These are phyloP conservation scores for Kradibia gibbosae DNA, from an alignment of 1,140 invertebrate species.

Conservation along the genomic window DNA sequence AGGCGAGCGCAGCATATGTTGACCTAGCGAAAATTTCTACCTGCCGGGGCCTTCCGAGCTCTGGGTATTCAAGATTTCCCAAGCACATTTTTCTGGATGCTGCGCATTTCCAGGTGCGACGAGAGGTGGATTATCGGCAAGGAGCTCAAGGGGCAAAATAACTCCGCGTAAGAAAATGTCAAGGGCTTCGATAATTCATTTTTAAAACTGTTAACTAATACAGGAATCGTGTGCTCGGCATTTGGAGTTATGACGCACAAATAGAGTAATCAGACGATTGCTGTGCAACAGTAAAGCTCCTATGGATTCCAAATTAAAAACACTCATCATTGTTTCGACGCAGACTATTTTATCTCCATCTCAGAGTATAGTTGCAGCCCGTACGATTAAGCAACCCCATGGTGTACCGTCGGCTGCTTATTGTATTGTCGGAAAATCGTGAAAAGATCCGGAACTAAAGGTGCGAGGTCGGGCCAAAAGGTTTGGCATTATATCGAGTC, in stretches of 20 bases:
- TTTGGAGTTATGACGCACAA: no score
- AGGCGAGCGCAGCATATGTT: neutral
- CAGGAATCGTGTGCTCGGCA: no score
- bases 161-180: neutral
- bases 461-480: neutral
- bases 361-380: no score
- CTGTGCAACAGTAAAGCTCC: no score
- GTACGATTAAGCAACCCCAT: no score
- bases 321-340: no score
- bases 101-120: neutral
- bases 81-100: neutral
- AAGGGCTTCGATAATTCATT: no score
- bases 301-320: no score
- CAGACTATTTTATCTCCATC: no score
- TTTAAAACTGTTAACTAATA: no score
- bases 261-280: no score
- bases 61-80: neutral
- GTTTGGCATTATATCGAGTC: neutral
- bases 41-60: neutral
- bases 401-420: no score
- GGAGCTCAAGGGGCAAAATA: neutral
- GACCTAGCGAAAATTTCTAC: slow-evolving; percentile 6
- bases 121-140: neutral
- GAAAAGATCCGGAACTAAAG: neutral
- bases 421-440: neutral